phyloP scores from a whole-genome alignment of 92 coral and sea anemone genomes.

The Nematostella vectensis region DNA sequence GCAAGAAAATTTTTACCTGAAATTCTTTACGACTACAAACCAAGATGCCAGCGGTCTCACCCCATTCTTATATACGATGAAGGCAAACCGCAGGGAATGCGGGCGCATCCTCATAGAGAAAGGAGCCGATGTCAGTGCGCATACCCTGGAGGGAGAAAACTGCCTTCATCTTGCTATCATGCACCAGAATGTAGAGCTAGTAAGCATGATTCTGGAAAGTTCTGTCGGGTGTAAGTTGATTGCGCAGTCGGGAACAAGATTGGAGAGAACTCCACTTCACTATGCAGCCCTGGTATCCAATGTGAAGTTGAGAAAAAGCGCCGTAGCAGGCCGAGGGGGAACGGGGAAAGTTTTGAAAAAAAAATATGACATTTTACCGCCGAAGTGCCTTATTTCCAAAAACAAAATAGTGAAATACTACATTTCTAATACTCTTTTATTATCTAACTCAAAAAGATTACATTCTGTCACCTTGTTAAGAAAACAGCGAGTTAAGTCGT shows the following conservation, averaged over 20 bases:
- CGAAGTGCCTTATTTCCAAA: too few relatives aligned
- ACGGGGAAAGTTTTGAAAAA: too few relatives aligned
- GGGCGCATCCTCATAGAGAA: constrained; percentile 42
- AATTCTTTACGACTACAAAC: too few relatives aligned
- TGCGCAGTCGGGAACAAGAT: constrained; percentile 24
- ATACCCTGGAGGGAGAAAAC: constrained; percentile 34
- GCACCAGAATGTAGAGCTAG: constrained; percentile 47
- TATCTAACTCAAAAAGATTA: too few relatives aligned
- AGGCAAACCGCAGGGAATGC: constrained; percentile 45
- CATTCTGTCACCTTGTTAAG: too few relatives aligned
- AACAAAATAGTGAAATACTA: too few relatives aligned
- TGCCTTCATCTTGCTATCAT: constrained; percentile 71
- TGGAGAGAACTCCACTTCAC: constrained; percentile 65
- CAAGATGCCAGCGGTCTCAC: constrained; percentile 43
- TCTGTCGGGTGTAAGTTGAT: constrained; percentile 32
- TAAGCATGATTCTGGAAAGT: constrained; percentile 37
- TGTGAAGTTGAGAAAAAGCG: constrained; percentile 13
- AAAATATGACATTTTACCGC: too few relatives aligned
- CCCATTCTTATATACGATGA: constrained; percentile 62
- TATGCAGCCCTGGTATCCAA: constrained; percentile 43
- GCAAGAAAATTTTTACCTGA: too few relatives aligned
- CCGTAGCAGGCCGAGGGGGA: too few relatives aligned
- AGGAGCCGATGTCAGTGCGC: constrained; percentile 45
- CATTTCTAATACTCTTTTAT: too few relatives aligned
- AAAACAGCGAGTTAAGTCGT: too few relatives aligned